phyloP scores from a whole-genome alignment of 64 coral and sea anemone genomes.

The Actinia tenebrosa region DNA sequence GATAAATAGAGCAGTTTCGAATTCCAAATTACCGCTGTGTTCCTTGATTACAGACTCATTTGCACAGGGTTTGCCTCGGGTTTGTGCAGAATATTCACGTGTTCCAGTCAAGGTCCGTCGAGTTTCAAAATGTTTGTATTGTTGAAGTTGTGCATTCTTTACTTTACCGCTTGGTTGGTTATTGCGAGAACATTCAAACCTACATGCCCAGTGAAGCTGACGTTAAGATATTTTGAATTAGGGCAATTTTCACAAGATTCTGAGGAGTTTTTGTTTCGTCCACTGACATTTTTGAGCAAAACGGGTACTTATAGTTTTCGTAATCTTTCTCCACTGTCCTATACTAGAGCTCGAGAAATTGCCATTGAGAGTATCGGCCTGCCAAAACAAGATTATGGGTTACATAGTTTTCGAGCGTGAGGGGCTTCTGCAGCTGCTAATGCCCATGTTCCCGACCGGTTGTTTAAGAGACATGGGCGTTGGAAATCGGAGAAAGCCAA shows the following conservation, averaged over 20 bases:
- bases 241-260: neutral
- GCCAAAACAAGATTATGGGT: neutral
- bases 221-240: neutral
- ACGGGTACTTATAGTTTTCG: neutral
- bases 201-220: constrained; percentile 10
- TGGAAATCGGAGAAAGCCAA: constrained; percentile 25
- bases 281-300: neutral
- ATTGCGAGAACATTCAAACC: constrained; percentile 6
- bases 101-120: no score
- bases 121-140: no score
- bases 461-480: neutral
- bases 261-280: constrained; percentile 20
- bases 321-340: neutral
- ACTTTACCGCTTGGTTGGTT: neutral
- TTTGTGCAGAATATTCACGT: no score
- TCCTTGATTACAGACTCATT: no score
- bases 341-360: constrained; percentile 8
- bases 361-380: neutral
- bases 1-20: no score
- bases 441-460: neutral
- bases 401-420: constrained; percentile 19
- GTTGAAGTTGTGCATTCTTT: no score
- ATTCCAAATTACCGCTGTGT: no score
- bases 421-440: constrained; percentile 21
- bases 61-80: no score